phyloP scores from a whole-genome alignment of 2,797 vertebrate genomes.

The Gorsachius magnificus region DNA sequence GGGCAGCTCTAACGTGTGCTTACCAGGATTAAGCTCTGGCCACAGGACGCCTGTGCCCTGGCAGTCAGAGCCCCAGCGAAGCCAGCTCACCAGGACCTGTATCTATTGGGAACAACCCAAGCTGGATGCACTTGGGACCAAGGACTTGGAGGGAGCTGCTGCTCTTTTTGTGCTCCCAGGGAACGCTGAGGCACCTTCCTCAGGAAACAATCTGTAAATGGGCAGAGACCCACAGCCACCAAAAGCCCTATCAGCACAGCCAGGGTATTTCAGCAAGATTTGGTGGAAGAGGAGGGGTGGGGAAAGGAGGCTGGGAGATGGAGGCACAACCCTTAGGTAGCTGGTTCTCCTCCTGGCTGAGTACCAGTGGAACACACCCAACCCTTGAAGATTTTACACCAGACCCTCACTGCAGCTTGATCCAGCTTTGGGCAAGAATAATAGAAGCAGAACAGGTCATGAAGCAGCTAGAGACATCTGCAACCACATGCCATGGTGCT shows the following conservation, averaged over 20 bases:
- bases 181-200: not conserved
- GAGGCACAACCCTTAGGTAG: not conserved
- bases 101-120: not conserved
- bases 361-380: not conserved
- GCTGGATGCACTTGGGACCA: not conserved
- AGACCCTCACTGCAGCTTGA: not conserved
- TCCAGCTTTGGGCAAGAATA: not conserved
- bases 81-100: rapidly evolving
- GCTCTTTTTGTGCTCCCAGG: not conserved
- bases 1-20: not conserved
- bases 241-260: not conserved
- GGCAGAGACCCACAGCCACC: not conserved
- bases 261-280: not conserved
- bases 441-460: not conserved
- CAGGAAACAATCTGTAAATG: not conserved
- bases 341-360: not conserved
- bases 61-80: not conserved
- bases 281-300: not conserved
- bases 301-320: not conserved
- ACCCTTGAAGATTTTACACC: not conserved
- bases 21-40: not conserved
- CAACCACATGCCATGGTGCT: rapidly evolving
- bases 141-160: not conserved
- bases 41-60: not conserved
- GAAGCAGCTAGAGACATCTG: not conserved